Conservation (phyloP, 2,113 vertebrate species). For the Salvelinus fontinalis region DNA sequence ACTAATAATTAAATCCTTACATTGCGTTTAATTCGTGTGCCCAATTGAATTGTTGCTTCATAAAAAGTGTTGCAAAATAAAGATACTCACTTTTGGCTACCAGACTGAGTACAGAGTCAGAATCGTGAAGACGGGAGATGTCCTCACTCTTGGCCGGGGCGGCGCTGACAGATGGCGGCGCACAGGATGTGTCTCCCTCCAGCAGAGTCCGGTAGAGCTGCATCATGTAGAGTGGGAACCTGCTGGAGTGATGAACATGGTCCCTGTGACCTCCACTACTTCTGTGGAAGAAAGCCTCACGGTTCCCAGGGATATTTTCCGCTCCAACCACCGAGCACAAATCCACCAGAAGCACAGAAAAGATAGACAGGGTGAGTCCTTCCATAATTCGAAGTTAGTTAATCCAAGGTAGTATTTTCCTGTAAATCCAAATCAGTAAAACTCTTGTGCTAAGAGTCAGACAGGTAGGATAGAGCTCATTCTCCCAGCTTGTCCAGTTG, state of each 20-base stretch:
- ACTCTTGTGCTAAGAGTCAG: background rate
- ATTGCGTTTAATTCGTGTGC: background rate
- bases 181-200: constrained; percentile 42
- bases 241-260: constrained; percentile 16
- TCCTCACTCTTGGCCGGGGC: constrained; percentile 41
- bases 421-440: constrained; percentile 17
- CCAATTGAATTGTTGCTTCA: background rate
- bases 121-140: constrained; percentile 62
- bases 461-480: constrained; percentile 1
- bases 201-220: constrained; percentile 78
- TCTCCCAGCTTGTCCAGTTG: constrained; percentile 9
- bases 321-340: constrained; percentile 11
- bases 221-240: constrained; percentile 80
- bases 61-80: background rate
- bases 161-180: constrained; percentile 9
- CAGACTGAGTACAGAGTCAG: constrained; percentile 79
- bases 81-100: constrained; percentile 73
- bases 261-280: constrained; percentile 21
- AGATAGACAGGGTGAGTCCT: constrained; percentile 24
- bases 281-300: constrained; percentile 31
- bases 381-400: constrained; percentile 43
- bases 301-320: constrained; percentile 2
- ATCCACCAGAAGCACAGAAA: constrained; percentile 46
- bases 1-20: background rate
- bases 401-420: background rate